These are phyloP conservation scores for Mimumesa dahlbomi DNA, from an alignment of 2,888 invertebrate species.

Conservation along the genomic window DNA sequence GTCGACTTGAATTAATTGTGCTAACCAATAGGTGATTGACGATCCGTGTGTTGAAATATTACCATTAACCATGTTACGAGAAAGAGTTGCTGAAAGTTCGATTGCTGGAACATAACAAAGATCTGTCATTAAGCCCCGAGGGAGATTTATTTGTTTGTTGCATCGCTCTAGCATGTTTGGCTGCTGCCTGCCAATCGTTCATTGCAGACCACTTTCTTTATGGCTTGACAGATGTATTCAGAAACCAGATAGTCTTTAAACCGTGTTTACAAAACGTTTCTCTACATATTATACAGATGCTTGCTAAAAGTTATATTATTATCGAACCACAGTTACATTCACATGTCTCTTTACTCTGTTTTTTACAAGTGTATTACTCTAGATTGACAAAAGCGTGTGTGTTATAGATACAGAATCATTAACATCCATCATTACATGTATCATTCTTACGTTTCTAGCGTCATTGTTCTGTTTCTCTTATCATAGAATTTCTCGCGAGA, in stretches of 20 bases:
- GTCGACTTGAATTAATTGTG: slow-evolving; percentile 53
- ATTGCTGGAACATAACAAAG: slow-evolving; percentile 51
- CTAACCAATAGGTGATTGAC: slow-evolving; percentile 60
- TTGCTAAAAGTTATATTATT: slow-evolving; percentile 61
- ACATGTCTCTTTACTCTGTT: slow-evolving; percentile 50
- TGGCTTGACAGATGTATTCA: slow-evolving; percentile 60
- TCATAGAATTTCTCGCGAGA: slow-evolving; percentile 33
- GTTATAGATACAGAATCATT: slow-evolving; percentile 60
- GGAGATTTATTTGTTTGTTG: slow-evolving; percentile 74
- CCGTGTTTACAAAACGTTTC: slow-evolving; percentile 31
- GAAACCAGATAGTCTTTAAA: slow-evolving; percentile 47
- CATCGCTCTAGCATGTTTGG: slow-evolving; percentile 79
- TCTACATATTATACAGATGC: slow-evolving; percentile 67
- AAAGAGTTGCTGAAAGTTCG: slow-evolving; percentile 15
- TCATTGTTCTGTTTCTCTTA: slow-evolving; percentile 47
- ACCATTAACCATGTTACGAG: slow-evolving; percentile 52
- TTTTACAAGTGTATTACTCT: slow-evolving; percentile 46
- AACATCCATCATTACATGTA: slow-evolving; percentile 67
- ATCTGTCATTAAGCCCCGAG: slow-evolving; percentile 62
- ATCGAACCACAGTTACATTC: slow-evolving; percentile 55
- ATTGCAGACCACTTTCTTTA: slow-evolving; percentile 69
- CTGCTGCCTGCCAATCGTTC: slow-evolving; percentile 77
- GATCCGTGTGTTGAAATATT: slow-evolving; percentile 50
- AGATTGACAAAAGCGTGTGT: slow-evolving; percentile 49
- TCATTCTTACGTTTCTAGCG: slow-evolving; percentile 63